phyloP scores from a whole-genome alignment of 2,113 vertebrate species.

The Callocephalon fimbriatum region DNA sequence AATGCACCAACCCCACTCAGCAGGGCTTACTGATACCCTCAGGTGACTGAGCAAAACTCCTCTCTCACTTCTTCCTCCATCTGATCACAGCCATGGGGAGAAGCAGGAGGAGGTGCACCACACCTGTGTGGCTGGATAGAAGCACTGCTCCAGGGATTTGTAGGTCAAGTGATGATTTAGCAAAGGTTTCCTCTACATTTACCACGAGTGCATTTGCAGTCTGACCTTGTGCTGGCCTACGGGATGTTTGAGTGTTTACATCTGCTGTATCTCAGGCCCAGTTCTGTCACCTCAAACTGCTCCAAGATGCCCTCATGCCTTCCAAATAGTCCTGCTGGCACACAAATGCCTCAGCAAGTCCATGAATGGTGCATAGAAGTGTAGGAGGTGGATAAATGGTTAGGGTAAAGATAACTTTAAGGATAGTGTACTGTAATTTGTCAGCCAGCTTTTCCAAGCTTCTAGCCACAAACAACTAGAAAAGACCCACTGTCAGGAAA shows the following conservation, averaged over 20 bases:
- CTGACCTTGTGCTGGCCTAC: neutral
- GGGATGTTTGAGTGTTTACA: neutral
- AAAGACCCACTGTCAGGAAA: neutral
- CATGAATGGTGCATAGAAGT: fast-evolving
- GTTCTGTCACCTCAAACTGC: neutral
- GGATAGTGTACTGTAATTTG: neutral
- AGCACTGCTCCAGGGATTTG: neutral
- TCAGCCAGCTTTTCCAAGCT: neutral
- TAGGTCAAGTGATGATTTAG: neutral
- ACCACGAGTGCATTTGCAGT: neutral
- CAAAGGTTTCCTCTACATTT: neutral
- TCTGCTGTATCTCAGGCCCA: neutral
- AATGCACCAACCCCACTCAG: neutral
- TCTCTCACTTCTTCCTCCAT: neutral
- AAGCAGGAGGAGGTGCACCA: neutral
- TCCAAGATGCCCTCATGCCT: neutral
- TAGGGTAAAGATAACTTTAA: neutral
- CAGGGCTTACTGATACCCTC: neutral
- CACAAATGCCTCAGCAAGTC: neutral
- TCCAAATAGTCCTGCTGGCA: neutral
- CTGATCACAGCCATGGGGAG: neutral
- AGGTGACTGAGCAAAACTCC: neutral
- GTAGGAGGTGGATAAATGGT: neutral
- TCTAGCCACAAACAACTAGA: neutral
- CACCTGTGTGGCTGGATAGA: neutral